Evolutionary conservation across 2,888 invertebrate species (phyloP), one percentile per base, ranked within the genome.

Genomic region (Cordilura impudica): DNA sequence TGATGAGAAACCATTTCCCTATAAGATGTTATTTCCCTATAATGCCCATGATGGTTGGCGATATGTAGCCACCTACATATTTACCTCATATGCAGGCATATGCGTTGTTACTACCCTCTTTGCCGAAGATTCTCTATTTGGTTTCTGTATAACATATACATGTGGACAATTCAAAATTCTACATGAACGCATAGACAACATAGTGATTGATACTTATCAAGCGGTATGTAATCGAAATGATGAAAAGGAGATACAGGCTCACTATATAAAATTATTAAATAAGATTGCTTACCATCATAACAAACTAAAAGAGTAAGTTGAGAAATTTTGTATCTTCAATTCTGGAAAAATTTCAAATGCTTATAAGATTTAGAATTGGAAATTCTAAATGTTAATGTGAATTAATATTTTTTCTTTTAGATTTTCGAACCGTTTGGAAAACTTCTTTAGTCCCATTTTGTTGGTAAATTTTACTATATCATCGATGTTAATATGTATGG

Each of bases 11-110:
- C 90, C 89, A n/a, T 90, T 89, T 82, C 90, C 90, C 0, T 90
- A 90, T 61, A 88, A 88, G 84, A 90, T 90, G 90, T 63, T 86
- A 1, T 90, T 90, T 74, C 89, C 89, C 0, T 90, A 82, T 66
- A 82, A 88, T 79, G 87, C 89, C 0, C 83, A 89, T 56, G 81
- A 79, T 3, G 86, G 84, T 26, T 84, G 85, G 84, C 66, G 72
- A 18, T 90, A 90, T 80, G 78, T 83, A 1, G 16, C 87, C 3
- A 90, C 90, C 1, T 90, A 90, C 60, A 67, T 88, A 2, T 88
- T 89, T 60, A 89, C 89, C 0, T 84, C 88, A 0, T 86, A 84
- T 58, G 89, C 89, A 12, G 90, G 90, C 4, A 84, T 90, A 31
- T 87, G 86, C 78, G 90, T 88, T 6, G 87, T 90, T 3, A 89